Evolutionary conservation across 2,888 invertebrate species (phyloP).

Genomic region (Sesia apiformis): DNA sequence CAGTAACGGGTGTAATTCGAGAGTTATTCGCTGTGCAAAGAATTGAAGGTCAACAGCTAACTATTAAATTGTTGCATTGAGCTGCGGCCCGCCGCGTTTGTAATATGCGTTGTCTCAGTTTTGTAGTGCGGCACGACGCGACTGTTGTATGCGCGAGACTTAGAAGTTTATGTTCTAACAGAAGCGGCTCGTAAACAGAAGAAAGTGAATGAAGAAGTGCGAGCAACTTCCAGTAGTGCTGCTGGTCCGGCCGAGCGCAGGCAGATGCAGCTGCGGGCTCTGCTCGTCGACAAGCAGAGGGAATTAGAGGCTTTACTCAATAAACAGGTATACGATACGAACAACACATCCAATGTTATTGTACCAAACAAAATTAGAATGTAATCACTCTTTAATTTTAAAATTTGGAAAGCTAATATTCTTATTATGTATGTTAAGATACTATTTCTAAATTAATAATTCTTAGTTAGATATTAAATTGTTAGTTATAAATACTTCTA

Average conservation of each 20-base stretch:
- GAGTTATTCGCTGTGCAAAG: too few relatives aligned
- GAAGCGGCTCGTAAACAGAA: constrained; percentile 46
- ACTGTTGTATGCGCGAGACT: too few relatives aligned
- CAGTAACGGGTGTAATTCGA: too few relatives aligned
- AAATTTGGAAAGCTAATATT: background rate
- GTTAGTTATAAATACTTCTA: too few relatives aligned
- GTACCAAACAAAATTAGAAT: background rate
- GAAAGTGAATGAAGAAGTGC: constrained; percentile 57
- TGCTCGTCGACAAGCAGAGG: constrained; percentile 77
- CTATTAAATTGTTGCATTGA: too few relatives aligned
- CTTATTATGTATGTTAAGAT: background rate
- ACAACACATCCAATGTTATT: background rate
- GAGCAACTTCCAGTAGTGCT: constrained; percentile 16
- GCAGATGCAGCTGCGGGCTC: constrained; percentile 69
- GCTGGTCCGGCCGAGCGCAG: constrained; percentile 59
- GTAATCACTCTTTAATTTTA: background rate
- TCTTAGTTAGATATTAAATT: too few relatives aligned
- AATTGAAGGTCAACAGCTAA: too few relatives aligned
- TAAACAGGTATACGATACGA: constrained; percentile 60
- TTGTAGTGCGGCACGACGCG: too few relatives aligned
- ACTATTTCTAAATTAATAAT: background rate
- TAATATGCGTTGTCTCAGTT: too few relatives aligned
- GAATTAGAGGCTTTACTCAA: constrained; percentile 79
- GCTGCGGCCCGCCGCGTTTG: too few relatives aligned
- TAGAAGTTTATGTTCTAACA: too few relatives aligned